Evolutionary conservation across 2,888 invertebrate genomes (phyloP).

Genomic region (Caradrina kadenii): DNA sequence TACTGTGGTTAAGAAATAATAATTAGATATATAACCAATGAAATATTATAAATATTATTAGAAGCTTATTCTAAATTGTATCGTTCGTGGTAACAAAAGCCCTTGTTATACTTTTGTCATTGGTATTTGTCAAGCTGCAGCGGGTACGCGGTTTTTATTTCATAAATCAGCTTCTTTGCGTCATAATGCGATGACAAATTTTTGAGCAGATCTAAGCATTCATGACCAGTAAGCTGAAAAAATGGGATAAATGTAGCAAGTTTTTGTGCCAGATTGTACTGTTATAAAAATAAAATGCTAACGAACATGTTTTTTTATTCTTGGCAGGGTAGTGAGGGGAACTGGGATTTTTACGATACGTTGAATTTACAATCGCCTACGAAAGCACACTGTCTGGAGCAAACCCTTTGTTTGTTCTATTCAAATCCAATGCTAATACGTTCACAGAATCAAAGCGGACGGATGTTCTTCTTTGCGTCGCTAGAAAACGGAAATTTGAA

Average conservation of each 20-base stretch:
- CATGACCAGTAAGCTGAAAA: slow-evolving; percentile 49
- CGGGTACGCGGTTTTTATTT: slow-evolving; percentile 59
- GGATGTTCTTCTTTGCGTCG: slow-evolving; percentile 85
- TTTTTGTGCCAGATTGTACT: slow-evolving; percentile 51
- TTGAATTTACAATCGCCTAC: slow-evolving; percentile 89
- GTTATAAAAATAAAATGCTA: slow-evolving; percentile 60
- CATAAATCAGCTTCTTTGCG: slow-evolving; percentile 64
- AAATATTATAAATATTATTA: slow-evolving; percentile 24
- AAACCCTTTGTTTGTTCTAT: slow-evolving; percentile 90
- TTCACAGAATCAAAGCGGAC: slow-evolving; percentile 88
- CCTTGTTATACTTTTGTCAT: slow-evolving; percentile 45
- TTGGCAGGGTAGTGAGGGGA: slow-evolving; percentile 65
- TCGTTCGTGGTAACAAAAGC: slow-evolving; percentile 36
- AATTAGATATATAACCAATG: neutral
- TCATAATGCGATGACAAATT: slow-evolving; percentile 57
- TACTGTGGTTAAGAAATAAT: too few species aligned
- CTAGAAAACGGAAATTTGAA: slow-evolving; percentile 82
- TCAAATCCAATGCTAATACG: slow-evolving; percentile 90
- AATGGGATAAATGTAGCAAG: slow-evolving; percentile 29
- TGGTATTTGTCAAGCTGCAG: slow-evolving; percentile 58
- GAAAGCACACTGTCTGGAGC: slow-evolving; percentile 88
- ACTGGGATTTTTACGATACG: slow-evolving; percentile 86
- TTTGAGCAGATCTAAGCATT: slow-evolving; percentile 57
- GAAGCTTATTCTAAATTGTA: slow-evolving; percentile 24
- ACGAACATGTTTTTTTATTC: slow-evolving; percentile 60